Base-by-base conservation (phyloP, 2,113 vertebrate genomes). In the Hoplias malabaricus region DNA sequence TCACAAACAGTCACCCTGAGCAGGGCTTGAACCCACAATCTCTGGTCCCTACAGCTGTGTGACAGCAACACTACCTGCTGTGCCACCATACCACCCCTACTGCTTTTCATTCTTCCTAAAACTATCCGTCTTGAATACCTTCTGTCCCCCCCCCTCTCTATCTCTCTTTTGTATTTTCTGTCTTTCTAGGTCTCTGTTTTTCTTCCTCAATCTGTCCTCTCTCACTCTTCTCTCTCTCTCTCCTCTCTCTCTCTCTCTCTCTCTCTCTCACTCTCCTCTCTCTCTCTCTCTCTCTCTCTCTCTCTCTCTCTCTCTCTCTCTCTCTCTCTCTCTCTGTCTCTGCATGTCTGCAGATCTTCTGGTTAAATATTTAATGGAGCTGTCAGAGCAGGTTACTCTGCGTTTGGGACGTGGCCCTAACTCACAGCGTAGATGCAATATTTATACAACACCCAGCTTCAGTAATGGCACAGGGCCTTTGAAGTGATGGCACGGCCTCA, bases 301-400 rank as follows among this genome's bases (percentile, higher is more conserved):
- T 50, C 68, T 27, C 29, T 34, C 53, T 53, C 53, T 25, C 34
- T 12, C 48, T 53, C 53, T 57, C 23, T 29, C 13, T 33, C 54
- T 62, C 54, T 46, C 56, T 38, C 56, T 69, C 54, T 48, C 54
- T 69, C 67, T 48, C n/a, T 10, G 21, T 36, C 61, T 34, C 68
- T 9, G 42, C 73, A 66, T 74, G 75, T 75, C 79, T 78, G 59
- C 67, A 79, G 82, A 79, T 38, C 79, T 81, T 65, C 75, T 62
- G 62, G 79, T 78, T 81, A 84, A 84, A 84, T 84, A 84, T 84
- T 84, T 81, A 68, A 81, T 79, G 67, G 50, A 77, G 68, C 69
- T 74, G 43, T 84, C 59, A 73, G 63, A 57, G 78, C 71, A 75
- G 78, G 78, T 83, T 80, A 75, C 78, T 67, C 66, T 63, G 74